phyloP scores from a whole-genome alignment of 2,888 invertebrate species.

The Cataglyphis livida region DNA sequence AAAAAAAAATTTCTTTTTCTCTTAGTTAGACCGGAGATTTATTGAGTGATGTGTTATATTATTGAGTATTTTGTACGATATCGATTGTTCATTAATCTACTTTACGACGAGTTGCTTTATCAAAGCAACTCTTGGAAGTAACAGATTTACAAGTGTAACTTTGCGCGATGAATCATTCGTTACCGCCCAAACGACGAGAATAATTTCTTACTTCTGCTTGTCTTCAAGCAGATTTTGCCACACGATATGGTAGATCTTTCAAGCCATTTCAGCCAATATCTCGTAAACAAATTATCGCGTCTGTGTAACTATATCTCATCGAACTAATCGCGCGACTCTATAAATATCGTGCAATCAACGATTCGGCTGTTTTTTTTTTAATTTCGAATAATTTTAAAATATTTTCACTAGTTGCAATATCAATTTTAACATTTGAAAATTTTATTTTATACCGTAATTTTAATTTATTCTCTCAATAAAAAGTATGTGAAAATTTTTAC shows the following conservation, averaged over 20 bases:
- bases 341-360: not conserved
- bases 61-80: not conserved
- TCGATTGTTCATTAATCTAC: not conserved
- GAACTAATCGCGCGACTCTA: not conserved
- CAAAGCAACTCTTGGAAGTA: not conserved
- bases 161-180: slow-evolving; percentile 18
- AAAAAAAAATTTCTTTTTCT: too few relatives aligned
- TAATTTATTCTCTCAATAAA: not conserved
- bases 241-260: not conserved
- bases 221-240: slow-evolving; percentile 3
- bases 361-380: not conserved
- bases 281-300: slow-evolving; percentile 21
- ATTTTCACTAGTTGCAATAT: not conserved
- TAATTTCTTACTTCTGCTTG: slow-evolving; percentile 23
- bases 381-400: not conserved
- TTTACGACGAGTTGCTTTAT: not conserved
- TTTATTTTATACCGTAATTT: not conserved
- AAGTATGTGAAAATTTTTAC: not conserved
- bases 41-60: not conserved
- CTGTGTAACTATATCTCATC: not conserved
- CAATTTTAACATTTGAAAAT: not conserved
- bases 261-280: not conserved
- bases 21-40: too few relatives aligned
- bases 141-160: slow-evolving; percentile 15
- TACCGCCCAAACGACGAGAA: slow-evolving; percentile 24